phyloP scores from a whole-genome alignment of 2,113 vertebrate genomes.

The Rhinoderma darwinii region DNA sequence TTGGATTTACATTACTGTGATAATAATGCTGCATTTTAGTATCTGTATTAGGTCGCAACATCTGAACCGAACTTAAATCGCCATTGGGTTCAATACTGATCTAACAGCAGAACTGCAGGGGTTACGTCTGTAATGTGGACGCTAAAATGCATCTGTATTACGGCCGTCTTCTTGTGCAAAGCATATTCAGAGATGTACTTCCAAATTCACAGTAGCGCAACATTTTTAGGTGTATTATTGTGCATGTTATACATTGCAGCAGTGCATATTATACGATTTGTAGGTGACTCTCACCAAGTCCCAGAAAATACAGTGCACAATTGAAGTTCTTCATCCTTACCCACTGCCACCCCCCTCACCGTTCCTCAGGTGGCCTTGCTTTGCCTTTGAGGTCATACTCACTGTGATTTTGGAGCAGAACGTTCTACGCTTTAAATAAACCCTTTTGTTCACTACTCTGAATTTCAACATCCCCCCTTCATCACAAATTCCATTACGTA shows the following conservation, averaged over 20 bases:
- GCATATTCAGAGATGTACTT: background rate
- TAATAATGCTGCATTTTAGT: background rate
- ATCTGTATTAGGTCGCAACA: background rate
- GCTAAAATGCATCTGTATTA: no score
- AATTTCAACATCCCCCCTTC: slow-evolving; percentile 38
- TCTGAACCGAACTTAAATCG: background rate
- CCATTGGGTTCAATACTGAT: background rate
- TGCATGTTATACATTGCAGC: background rate
- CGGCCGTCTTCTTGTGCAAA: background rate
- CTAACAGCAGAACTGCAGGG: no score
- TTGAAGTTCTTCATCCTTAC: background rate
- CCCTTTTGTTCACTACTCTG: slow-evolving; percentile 54
- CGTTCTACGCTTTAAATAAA: slow-evolving; percentile 52
- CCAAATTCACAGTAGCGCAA: background rate
- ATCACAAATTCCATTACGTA: slow-evolving; percentile 53
- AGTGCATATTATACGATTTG: background rate
- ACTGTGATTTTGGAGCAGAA: slow-evolving; percentile 54
- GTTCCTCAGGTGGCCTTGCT: slow-evolving; percentile 16
- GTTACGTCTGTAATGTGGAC: no score
- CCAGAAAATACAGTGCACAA: background rate
- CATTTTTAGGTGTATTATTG: background rate
- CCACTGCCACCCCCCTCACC: background rate
- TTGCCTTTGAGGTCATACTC: background rate
- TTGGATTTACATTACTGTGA: no score
- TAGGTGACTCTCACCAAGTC: background rate